These are phyloP conservation scores for Crotophaga sulcirostris DNA, from an alignment of 2,113 vertebrate genomes.

Conservation along the genomic window DNA sequence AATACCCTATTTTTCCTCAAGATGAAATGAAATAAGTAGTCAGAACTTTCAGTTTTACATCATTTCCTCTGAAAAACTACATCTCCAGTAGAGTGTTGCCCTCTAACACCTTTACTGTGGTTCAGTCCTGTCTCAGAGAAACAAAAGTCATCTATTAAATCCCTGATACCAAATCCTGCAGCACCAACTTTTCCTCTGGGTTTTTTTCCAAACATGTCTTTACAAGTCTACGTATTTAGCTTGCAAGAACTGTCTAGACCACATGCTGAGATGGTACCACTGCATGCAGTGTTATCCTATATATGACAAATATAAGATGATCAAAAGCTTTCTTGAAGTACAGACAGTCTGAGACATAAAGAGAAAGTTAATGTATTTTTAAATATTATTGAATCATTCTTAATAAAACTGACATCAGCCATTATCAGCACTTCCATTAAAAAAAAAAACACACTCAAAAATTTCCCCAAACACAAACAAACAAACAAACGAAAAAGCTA, in stretches of 20 bases:
- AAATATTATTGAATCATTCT: neutral
- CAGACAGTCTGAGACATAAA: neutral
- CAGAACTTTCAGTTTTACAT: neutral
- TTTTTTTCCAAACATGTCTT: neutral
- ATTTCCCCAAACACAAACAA: neutral
- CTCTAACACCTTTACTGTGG: neutral
- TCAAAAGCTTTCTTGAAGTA: conserved; percentile 12
- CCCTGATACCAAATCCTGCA: neutral
- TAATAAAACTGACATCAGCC: neutral
- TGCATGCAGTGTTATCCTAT: neutral
- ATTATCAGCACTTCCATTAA: neutral
- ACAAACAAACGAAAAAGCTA: neutral
- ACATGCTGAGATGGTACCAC: conserved; percentile 24
- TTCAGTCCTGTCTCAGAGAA: neutral
- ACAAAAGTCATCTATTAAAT: neutral
- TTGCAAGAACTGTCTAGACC: conserved; percentile 4
- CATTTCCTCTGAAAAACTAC: neutral
- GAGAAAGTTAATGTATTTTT: neutral
- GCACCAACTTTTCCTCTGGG: neutral
- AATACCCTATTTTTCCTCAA: neutral
- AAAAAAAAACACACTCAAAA: neutral
- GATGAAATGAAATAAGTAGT: conserved; percentile 14
- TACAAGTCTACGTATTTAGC: conserved; percentile 15
- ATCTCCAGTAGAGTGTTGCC: neutral
- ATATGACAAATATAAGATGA: neutral